A percentile compares a stretch with the other conserved stretches of the same genome.
These are phyloP conservation scores for Cichlasoma orientale DNA, from an alignment of 2,797 vertebrate species.

Conservation along the genomic window DNA sequence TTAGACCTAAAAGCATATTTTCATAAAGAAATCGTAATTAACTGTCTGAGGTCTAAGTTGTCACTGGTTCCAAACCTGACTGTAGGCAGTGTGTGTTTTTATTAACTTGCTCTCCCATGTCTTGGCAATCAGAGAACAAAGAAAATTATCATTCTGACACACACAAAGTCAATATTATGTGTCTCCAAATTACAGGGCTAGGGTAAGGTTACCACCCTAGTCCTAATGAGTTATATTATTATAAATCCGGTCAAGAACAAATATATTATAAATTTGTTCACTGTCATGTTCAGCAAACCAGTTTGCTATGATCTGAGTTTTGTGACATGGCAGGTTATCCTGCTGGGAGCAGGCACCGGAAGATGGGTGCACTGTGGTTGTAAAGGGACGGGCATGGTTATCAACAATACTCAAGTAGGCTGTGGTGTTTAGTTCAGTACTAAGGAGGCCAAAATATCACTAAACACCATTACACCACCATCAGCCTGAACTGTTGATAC, in stretches of 20 bases:
- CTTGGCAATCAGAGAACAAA: background rate
- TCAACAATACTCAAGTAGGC: too few relatives aligned
- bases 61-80: too few relatives aligned
- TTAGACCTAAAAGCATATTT: background rate
- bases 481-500: too few relatives aligned
- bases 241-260: background rate
- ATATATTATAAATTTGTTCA: background rate
- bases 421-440: too few relatives aligned
- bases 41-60: background rate
- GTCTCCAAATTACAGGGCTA: background rate
- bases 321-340: too few relatives aligned
- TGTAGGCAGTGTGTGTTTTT: background rate
- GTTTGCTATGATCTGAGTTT: too few relatives aligned
- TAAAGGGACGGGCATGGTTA: too few relatives aligned
- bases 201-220: background rate
- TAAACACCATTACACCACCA: too few relatives aligned
- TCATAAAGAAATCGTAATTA: background rate
- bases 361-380: too few relatives aligned
- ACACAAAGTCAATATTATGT: accelerated
- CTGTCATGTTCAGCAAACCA: too few relatives aligned
- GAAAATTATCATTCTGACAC: background rate
- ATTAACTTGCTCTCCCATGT: background rate
- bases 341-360: too few relatives aligned
- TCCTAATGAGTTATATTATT: background rate
- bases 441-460: too few relatives aligned